phyloP scores from a whole-genome alignment of 2,113 vertebrate species.

The Sclerurus mexicanus region DNA sequence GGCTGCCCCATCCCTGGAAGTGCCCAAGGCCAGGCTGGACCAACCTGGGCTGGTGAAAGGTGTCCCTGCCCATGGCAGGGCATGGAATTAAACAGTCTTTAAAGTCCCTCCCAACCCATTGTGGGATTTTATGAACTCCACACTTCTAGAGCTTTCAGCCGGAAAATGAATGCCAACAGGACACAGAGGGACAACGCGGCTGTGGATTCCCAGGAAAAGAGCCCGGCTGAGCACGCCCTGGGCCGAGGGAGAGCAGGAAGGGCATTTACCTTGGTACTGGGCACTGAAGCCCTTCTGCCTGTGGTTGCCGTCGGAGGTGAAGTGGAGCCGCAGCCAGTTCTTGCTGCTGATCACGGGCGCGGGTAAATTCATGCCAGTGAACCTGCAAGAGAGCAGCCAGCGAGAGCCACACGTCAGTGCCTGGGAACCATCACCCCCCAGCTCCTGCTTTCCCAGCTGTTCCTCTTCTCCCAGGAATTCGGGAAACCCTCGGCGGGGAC shows the following conservation, averaged over 20 bases:
- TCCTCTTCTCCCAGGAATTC: accelerated
- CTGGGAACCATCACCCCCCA: too few species aligned
- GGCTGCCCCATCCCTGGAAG: background rate
- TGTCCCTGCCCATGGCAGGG: background rate
- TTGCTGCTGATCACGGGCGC: slow-evolving; percentile 98
- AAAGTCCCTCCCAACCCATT: background rate
- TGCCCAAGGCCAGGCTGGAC: background rate
- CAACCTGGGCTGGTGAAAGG: accelerated
- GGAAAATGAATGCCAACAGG: accelerated
- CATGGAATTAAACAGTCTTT: background rate
- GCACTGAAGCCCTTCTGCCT: slow-evolving; percentile 94
- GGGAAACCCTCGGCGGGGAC: accelerated
- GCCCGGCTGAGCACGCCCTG: accelerated
- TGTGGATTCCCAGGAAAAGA: background rate
- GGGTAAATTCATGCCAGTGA: slow-evolving; percentile 92
- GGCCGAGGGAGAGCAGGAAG: accelerated
- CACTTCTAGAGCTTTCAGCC: accelerated
- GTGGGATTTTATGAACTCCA: accelerated
- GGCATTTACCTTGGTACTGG: slow-evolving; percentile 91
- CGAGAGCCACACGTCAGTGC: background rate
- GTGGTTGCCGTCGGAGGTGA: slow-evolving; percentile 95
- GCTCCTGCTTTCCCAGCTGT: background rate
- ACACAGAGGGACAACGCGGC: background rate
- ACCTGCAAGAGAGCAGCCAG: slow-evolving; percentile 74
- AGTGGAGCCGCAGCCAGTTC: slow-evolving; percentile 96